These are phyloP conservation scores for Castor canadensis DNA, from an alignment of 2,113 vertebrate genomes.

Conservation along the genomic window DNA sequence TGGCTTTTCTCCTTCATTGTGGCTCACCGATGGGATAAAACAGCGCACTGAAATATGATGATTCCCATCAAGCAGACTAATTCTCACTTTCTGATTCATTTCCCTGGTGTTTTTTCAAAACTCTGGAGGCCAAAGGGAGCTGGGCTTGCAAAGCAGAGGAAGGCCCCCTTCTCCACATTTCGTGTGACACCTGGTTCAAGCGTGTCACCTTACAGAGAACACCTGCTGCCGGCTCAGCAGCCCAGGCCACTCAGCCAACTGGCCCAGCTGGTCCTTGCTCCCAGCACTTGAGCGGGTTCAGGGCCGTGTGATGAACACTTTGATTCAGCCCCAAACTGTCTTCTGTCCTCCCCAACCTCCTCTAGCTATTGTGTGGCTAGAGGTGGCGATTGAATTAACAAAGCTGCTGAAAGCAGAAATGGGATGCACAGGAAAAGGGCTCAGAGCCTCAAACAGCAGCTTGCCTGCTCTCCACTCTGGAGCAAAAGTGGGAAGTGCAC, in stretches of 20 bases:
- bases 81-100: conserved; percentile 85
- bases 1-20: conserved; percentile 74
- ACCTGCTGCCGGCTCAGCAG: conserved; percentile 79
- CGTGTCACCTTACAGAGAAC: conserved; percentile 77
- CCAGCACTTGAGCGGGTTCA: conserved; percentile 10
- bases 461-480: not conserved
- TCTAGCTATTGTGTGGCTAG: conserved; percentile 53
- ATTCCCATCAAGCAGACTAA: conserved; percentile 83
- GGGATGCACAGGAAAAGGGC: conserved; percentile 25
- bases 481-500: not conserved
- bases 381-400: conserved; percentile 75
- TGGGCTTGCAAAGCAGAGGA: conserved; percentile 79
- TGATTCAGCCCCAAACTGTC: conserved; percentile 14
- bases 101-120: conserved; percentile 81
- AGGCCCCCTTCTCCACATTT: conserved; percentile 75
- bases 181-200: conserved; percentile 74
- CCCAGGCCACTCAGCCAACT: conserved; percentile 51
- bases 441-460: not conserved
- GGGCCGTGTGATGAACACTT: conserved; percentile 55
- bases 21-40: conserved; percentile 80
- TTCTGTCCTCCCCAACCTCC: not conserved
- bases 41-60: conserved; percentile 81
- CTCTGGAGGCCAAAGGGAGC: conserved; percentile 78
- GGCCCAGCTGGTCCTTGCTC: conserved; percentile 32
- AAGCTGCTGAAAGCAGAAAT: conserved; percentile 70